phyloP scores from a whole-genome alignment of 2,113 vertebrate species.

The Zosterops borbonicus region DNA sequence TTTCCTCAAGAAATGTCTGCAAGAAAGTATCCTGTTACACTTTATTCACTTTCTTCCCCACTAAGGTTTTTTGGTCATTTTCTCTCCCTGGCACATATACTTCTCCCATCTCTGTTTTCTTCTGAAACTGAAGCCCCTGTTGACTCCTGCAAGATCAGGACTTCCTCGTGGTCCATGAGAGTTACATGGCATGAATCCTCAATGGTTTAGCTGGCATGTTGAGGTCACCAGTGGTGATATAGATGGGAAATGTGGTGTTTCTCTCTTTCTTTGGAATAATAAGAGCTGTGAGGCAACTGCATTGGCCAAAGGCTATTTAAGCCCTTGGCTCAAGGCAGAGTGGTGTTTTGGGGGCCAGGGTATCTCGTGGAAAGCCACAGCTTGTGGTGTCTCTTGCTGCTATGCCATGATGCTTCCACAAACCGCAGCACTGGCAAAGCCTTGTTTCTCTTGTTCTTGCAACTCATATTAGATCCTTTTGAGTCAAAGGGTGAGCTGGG shows the following conservation, averaged over 20 bases:
- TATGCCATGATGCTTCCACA: background rate
- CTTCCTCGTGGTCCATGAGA: background rate
- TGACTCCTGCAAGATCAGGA: background rate
- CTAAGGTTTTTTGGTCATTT: background rate
- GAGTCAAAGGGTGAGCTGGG: background rate
- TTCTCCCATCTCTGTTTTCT: background rate
- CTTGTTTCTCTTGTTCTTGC: background rate
- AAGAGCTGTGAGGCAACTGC: background rate
- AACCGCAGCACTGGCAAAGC: background rate
- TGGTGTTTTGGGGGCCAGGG: rapidly evolving
- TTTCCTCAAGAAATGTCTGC: background rate
- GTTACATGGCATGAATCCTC: background rate
- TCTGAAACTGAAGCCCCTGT: background rate
- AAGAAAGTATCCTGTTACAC: background rate
- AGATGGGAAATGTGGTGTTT: background rate
- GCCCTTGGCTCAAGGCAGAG: background rate
- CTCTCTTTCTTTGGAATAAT: background rate
- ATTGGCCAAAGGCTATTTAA: background rate
- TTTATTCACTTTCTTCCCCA: no score
- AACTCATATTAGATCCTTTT: background rate
- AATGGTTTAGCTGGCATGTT: rapidly evolving
- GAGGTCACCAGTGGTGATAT: background rate
- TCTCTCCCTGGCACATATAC: background rate
- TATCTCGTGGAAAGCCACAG: background rate
- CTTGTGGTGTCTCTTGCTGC: rapidly evolving